phyloP scores from a whole-genome alignment of 1,140 invertebrate genomes.

The Atopsyche davidsoni region DNA sequence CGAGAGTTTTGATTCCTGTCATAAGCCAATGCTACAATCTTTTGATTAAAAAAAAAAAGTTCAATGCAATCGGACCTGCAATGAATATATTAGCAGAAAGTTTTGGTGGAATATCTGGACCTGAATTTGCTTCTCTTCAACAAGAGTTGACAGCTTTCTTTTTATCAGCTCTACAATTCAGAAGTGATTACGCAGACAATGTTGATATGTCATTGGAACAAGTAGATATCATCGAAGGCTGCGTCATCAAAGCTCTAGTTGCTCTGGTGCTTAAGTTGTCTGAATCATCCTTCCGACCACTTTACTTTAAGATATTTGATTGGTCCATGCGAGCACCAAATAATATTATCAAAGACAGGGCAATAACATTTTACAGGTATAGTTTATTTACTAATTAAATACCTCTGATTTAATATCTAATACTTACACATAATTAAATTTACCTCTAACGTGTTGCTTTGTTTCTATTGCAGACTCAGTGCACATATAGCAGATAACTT shows the following conservation, averaged over 20 bases:
- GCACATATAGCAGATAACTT: constrained; percentile 71
- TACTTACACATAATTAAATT: neutral
- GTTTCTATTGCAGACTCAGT: constrained; percentile 58
- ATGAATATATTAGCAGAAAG: constrained; percentile 70
- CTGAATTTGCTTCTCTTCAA: constrained; percentile 59
- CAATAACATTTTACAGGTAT: constrained; percentile 73
- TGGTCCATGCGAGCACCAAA: constrained; percentile 65
- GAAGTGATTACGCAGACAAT: constrained; percentile 41
- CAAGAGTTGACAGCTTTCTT: constrained; percentile 68
- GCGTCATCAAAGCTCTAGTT: constrained; percentile 67
- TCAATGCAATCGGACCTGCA: constrained; percentile 58
- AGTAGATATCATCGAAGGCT: constrained; percentile 55
- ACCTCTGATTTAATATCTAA: constrained; percentile 6
- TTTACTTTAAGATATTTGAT: constrained; percentile 80
- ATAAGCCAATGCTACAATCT: constrained; percentile 59
- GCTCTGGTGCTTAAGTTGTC: constrained; percentile 80
- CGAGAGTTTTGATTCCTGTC: constrained; percentile 70
- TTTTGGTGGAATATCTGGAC: constrained; percentile 52
- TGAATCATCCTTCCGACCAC: constrained; percentile 78
- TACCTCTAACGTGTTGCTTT: neutral
- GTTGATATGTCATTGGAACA: constrained; percentile 36
- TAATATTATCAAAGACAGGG: constrained; percentile 54
- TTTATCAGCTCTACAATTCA: constrained; percentile 67
- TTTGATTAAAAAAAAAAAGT: constrained; percentile 54
- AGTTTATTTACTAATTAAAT: constrained; percentile 8